Evolutionary conservation across 1,140 invertebrate species (phyloP), one percentile per base, ranked within the genome.

Genomic region (Bombus haemorrhoidalis): DNA sequence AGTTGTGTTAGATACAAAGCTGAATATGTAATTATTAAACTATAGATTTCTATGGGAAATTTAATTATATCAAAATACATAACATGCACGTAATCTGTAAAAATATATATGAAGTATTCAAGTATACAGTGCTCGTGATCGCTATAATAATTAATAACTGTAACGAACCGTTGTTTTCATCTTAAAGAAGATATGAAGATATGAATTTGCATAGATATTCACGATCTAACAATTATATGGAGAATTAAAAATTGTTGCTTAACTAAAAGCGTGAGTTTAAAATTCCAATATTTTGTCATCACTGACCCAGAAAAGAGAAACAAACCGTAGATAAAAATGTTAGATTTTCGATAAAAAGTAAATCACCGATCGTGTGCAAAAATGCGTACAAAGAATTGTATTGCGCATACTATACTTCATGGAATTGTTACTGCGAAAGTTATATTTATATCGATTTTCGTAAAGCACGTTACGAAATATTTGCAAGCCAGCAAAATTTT

Each of bases 401-500:
- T 64, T 15, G 62, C 69, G n/a, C 34, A 6, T 37, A 18, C 71
- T 9, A n/a, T 37, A 37, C 6, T 39, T 28, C 22, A 34, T 39
- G 53, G 22, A 79, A 85, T 43, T 64, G 37, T 64, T 62, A 37
- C 64, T 28, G 9, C 43, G 64, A 57, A 78, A 84, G 43, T 37
- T 15, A n/a, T 32, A 4, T 37, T 75, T 32, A n/a, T 43, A 32
- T 71, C 22, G 28, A 13, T 71, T 59, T 79, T 69, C 66, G 37
- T 71, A 9, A 69, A 79, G 2, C 53, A 12, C 1, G 25, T 85
- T 85, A 22, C 32, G 69, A 73, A 85, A 85, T 64, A 1, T 15
- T 69, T 18, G 37, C 15, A 64, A 77, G 64, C 43, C 43, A 66
- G 62, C 73, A 28, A 68, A 76, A 76, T 76, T 83, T 83, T 57